phyloP scores from a whole-genome alignment of 2,113 vertebrate species.

The Bolborhynchus lineola region DNA sequence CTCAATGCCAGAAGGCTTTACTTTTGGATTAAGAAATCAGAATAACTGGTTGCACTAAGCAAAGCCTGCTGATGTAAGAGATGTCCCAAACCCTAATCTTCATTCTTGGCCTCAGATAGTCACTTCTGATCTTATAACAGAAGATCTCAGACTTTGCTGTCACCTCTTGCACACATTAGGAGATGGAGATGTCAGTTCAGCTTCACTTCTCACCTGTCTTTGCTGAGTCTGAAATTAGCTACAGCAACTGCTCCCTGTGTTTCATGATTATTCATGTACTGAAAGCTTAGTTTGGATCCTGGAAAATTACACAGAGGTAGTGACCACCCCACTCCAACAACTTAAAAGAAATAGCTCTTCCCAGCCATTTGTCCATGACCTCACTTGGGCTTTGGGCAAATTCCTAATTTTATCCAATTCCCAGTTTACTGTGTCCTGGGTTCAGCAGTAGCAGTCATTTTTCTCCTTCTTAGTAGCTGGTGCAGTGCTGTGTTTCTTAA shows the following conservation, averaged over 20 bases:
- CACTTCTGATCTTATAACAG: background rate
- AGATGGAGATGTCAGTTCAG: conserved; percentile 23
- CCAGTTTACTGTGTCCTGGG: background rate
- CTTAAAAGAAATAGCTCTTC: background rate
- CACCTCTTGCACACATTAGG: background rate
- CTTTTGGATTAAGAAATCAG: conserved; percentile 35
- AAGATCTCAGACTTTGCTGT: background rate
- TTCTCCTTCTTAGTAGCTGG: too few relatives aligned
- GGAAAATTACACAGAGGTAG: accelerated
- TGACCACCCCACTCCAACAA: background rate
- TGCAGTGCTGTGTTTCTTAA: too few relatives aligned
- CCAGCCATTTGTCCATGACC: background rate
- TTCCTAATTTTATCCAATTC: background rate
- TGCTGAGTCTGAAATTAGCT: conserved; percentile 9
- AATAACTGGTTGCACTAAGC: background rate
- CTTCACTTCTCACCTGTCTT: conserved; percentile 21
- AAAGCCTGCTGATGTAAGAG: background rate
- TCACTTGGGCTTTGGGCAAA: background rate
- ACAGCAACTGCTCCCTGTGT: background rate
- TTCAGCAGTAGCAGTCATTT: too few relatives aligned
- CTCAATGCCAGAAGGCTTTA: background rate
- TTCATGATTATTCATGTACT: background rate
- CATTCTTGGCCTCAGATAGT: background rate
- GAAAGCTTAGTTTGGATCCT: background rate
- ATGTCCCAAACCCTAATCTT: background rate